These are phyloP conservation scores for Zootoca vivipara DNA, from an alignment of 2,113 vertebrate species.

Conservation along the genomic window DNA sequence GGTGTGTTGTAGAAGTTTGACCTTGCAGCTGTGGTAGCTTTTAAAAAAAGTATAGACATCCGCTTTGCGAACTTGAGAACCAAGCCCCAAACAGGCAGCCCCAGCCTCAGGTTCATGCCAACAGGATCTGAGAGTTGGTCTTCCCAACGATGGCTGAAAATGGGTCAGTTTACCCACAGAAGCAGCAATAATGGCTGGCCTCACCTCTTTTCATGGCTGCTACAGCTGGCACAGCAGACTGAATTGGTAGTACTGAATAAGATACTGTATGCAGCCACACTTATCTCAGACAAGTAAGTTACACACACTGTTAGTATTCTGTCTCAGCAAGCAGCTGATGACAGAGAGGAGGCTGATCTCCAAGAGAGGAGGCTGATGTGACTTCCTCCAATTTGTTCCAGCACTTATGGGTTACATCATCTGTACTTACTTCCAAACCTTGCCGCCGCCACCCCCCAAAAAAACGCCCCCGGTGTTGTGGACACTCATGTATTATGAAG, in stretches of 20 bases:
- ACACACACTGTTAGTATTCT: not conserved
- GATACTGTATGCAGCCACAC: not conserved
- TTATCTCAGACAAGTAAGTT: not conserved
- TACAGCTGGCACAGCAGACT: not conserved
- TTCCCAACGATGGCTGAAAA: not conserved
- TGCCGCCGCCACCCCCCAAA: too few species aligned
- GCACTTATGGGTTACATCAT: not conserved
- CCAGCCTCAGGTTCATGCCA: not conserved
- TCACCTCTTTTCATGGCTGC: not conserved
- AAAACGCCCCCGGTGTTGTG: not conserved
- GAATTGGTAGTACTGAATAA: not conserved
- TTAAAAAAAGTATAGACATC: not conserved
- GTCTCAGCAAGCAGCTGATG: not conserved
- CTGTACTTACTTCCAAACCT: not conserved
- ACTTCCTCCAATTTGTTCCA: not conserved
- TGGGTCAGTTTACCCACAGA: not conserved
- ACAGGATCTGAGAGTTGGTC: not conserved
- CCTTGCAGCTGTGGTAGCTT: constrained; percentile 21
- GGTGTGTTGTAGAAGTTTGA: not conserved
- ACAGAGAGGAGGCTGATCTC: not conserved
- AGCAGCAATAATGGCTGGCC: not conserved
- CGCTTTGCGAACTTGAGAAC: not conserved
- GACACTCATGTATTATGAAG: not conserved
- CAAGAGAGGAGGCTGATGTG: not conserved
- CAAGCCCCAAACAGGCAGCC: not conserved